Percentiles rank a stretch among this genome's conserved stretches.
These are phyloP conservation scores for Merluccius polli DNA, from an alignment of 2,797 vertebrate species.

Conservation along the genomic window DNA sequence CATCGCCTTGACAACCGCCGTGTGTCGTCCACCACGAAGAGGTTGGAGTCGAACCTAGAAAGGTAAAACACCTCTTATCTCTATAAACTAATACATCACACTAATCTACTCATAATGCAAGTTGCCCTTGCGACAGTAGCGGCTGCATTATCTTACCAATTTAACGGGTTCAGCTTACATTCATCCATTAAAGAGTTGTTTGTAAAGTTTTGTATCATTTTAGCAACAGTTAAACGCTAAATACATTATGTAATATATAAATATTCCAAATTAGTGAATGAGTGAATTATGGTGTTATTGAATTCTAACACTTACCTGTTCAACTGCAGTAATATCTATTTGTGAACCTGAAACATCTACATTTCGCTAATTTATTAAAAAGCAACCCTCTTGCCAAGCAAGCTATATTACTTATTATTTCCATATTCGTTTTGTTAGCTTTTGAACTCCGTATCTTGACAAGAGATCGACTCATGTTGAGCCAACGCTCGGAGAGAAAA, in stretches of 20 bases:
- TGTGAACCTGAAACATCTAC: background rate
- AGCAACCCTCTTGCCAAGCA: background rate
- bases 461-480: constrained; percentile 30
- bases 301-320: background rate
- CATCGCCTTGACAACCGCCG: constrained; percentile 54
- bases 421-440: constrained; percentile 26
- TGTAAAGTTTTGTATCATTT: background rate
- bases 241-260: background rate
- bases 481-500: constrained; percentile 44
- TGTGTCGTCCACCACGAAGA: constrained; percentile 37
- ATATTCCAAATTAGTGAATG: background rate
- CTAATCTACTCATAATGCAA: background rate
- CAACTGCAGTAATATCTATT: background rate
- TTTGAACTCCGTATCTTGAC: constrained; percentile 23
- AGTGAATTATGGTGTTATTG: background rate
- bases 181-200: background rate
- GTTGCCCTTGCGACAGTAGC: background rate
- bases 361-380: background rate
- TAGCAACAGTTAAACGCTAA: background rate
- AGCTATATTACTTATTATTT: constrained; percentile 5
- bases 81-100: background rate
- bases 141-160: background rate
- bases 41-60: constrained; percentile 26
- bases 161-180: background rate
- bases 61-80: constrained; percentile 57